A percentile compares a stretch with the other conserved stretches of the same genome.
Conservation (phyloP, 2,888 invertebrate species). For the Argyra leucocephala region DNA sequence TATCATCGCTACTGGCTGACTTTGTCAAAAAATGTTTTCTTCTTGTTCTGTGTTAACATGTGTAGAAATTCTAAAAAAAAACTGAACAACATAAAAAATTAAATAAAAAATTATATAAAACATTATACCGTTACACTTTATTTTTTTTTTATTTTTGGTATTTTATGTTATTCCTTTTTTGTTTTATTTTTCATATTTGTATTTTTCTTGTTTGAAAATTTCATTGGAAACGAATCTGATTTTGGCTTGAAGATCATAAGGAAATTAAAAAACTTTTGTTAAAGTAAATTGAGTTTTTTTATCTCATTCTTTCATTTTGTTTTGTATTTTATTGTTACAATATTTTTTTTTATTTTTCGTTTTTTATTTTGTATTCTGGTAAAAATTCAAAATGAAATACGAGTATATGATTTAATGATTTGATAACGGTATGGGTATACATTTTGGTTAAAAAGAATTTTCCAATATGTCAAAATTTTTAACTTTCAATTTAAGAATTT, state of each 20-base stretch:
- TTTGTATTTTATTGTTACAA: not conserved
- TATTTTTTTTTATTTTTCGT: too few relatives aligned
- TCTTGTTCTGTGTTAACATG: too few relatives aligned
- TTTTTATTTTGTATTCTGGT: too few relatives aligned
- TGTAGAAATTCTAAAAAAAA: not conserved
- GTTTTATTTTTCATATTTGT: not conserved
- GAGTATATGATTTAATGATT: not conserved
- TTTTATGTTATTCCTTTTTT: not conserved
- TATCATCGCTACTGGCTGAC: too few relatives aligned
- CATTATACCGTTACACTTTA: not conserved
- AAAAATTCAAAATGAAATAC: not conserved
- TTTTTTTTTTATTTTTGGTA: not conserved
- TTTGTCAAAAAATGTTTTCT: too few relatives aligned
- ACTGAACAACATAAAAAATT: not conserved
- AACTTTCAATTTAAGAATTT: too few relatives aligned
- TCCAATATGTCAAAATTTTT: not conserved
- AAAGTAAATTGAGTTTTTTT: slow-evolving; percentile 3
- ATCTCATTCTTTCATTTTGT: not conserved
- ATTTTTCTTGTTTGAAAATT: not conserved
- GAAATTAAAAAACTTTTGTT: slow-evolving; percentile 6
- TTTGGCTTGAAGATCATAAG: slow-evolving; percentile 1
- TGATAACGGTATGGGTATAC: too few relatives aligned
- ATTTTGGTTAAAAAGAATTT: not conserved
- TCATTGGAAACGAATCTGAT: slow-evolving; percentile 3
- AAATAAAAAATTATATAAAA: not conserved